Base-by-base conservation (phyloP, 2,113 vertebrate species). In the Eublepharis macularius region DNA sequence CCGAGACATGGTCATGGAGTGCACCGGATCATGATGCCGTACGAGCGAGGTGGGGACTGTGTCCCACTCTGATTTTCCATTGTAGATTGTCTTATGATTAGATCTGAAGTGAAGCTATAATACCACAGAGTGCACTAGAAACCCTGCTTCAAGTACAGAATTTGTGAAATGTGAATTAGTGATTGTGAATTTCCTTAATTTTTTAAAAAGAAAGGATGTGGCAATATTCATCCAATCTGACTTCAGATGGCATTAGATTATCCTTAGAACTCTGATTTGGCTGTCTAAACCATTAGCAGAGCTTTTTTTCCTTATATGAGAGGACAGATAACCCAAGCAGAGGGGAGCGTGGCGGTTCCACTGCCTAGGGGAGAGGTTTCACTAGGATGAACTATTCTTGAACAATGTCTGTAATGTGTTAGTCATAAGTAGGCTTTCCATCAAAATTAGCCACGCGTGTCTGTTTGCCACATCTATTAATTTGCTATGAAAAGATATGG, bases 401-500 rank as follows among this genome's bases (percentile, higher is more conserved):
- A 95, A 93, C 91, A 94, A 92, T 89, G 91, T 90, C 87, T 94
- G 90, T 70, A 83, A 82, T 92, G 80, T 88, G 89, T 94, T 94
- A 92, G 78, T 86, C 84, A 91, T 87, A 92, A 94, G 87, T 86
- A 41, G 82, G 81, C 92, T 93, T 94, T 93, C 93, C 91, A 88
- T 94, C 88, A 89, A 90, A 83, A 89, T 92, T 95, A 93, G 90
- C 91, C 88, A 93, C 88, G 91, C 90, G 88, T 47, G 81, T 85
- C 87, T 92, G 82, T 95, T 89, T 92, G 82, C 79, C 76, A 82
- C 89, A 94, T 93, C 89, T 95, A 32, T 92, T 96, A 94, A 92
- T 93, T 93, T 94, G 80, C 88, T 85, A 87, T 92, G 89, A 92
- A 93, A 90, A 91, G 86, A 91, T 83, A 76, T 79, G 88, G 88